Conservation (phyloP, 2,888 invertebrate genomes). For the Latrodectus hesperus region DNA sequence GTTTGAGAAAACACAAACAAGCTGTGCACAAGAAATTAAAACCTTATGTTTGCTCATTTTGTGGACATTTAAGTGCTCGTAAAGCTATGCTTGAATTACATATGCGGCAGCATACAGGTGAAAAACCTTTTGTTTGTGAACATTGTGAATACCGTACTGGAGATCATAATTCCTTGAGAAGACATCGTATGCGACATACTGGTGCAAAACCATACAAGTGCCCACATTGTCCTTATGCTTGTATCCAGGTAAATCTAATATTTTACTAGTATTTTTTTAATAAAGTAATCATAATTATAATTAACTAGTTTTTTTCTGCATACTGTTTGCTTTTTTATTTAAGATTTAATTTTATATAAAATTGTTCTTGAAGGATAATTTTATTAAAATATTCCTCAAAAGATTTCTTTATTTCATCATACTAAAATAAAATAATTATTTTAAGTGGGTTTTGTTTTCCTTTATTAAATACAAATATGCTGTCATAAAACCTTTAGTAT, state of each 20-base stretch:
- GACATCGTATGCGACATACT: constrained; percentile 75
- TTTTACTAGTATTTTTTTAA: no score
- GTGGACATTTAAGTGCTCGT: constrained; percentile 74
- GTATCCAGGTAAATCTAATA: constrained; percentile 71
- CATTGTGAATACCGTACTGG: constrained; percentile 75
- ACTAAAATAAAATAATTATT: no score
- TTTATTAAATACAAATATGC: no score
- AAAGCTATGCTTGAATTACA: constrained; percentile 75
- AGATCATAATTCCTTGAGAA: constrained; percentile 75
- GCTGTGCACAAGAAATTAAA: constrained; percentile 74
- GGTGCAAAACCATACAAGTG: constrained; percentile 75
- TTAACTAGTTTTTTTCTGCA: no score
- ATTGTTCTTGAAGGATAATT: no score
- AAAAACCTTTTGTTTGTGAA: constrained; percentile 76
- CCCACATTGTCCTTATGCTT: constrained; percentile 74
- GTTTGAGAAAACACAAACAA: constrained; percentile 74
- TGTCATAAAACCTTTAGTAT: no score
- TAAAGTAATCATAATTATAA: no score
- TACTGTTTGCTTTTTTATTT: no score
- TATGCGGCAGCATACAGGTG: constrained; percentile 75
- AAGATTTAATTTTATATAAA: no score
- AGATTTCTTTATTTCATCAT: no score
- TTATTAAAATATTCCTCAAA: no score
- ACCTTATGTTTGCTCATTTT: constrained; percentile 74
- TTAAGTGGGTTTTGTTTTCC: no score